Evolutionary conservation across 2,797 vertebrate species (phyloP), one percentile per base, ranked within the genome.

Genomic region (Esox lucius): DNA sequence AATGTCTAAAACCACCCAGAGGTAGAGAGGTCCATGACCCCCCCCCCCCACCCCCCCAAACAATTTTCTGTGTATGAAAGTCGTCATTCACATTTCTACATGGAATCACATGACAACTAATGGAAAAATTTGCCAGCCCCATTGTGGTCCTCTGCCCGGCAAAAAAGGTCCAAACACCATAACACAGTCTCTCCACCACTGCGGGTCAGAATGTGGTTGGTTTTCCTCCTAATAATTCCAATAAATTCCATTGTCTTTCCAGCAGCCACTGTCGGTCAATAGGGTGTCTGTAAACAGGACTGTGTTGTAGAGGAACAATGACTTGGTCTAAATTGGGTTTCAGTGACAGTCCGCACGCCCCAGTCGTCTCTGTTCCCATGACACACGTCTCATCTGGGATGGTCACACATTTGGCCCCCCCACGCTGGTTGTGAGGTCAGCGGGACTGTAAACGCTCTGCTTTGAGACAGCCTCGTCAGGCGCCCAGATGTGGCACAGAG

Each of bases 381-480:
- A 92, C 86, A 82, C 83, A 86, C 70, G 87, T 91, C 90, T 90
- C 86, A 86, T 79, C 79, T 46, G 3, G 78, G 16, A 35, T 68
- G 19, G 5, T 81, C 72, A 80, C 80, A 8, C 68, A 80, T 78
- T 84, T 86, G 78, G 86, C 83, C 77, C 70, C 77, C 70, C 3
- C 11, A 3, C 17, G 39, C 3, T 22, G 33, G 49, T 13, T 8
- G 67, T 88, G 88, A 90, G 83, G 88, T 81, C 70, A 61, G 76
- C 65, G 22, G 83, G 84, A 84, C 84, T 76, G 62, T 13, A 71
- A 71, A 75, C 81, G 71, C 79, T 89, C 79, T 83, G 77, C 70
- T 73, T 26, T 74, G 69, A 73, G 85, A 85, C 79, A 67, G 68
- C 46, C 46, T 70, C 31, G 68, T 24, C 26, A 46, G 33, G 46